Evolutionary conservation across 2,888 invertebrate species (phyloP).

Genomic region (Pherbina coryleti): DNA sequence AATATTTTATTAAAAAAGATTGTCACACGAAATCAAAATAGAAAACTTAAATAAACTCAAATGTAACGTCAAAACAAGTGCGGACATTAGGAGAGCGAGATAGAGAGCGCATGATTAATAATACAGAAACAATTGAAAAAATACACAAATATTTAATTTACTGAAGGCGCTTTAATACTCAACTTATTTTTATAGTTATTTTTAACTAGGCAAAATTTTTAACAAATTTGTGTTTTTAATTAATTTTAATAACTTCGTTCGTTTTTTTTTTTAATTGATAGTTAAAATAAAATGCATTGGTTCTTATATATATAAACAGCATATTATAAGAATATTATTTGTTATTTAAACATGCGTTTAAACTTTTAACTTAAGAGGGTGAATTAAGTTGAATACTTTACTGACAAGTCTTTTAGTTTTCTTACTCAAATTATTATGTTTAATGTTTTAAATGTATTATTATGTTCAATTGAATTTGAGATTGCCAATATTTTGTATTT

Average conservation of each 20-base stretch:
- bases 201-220: conserved; percentile 15
- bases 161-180: background rate
- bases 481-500: no score
- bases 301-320: background rate
- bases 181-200: background rate
- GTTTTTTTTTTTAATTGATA: conserved; percentile 19
- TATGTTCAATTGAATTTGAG: no score
- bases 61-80: conserved; percentile 3
- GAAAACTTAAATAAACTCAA: conserved; percentile 9
- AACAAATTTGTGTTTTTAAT: conserved; percentile 15
- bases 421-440: background rate
- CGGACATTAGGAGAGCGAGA: background rate
- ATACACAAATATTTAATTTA: background rate
- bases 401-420: conserved; percentile 5
- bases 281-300: conserved; percentile 1
- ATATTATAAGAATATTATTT: background rate
- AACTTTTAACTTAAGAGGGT: background rate
- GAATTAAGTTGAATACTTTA: background rate
- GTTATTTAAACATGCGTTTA: background rate
- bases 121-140: conserved; percentile 5
- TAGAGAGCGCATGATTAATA: background rate
- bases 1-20: conserved; percentile 20
- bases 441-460: conserved; percentile 5
- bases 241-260: conserved; percentile 34
- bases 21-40: conserved; percentile 21